Percentiles rank a stretch among this genome's conserved stretches.
phyloP scores from a whole-genome alignment of 2,797 vertebrate genomes.

The Artibeus jamaicensis region DNA sequence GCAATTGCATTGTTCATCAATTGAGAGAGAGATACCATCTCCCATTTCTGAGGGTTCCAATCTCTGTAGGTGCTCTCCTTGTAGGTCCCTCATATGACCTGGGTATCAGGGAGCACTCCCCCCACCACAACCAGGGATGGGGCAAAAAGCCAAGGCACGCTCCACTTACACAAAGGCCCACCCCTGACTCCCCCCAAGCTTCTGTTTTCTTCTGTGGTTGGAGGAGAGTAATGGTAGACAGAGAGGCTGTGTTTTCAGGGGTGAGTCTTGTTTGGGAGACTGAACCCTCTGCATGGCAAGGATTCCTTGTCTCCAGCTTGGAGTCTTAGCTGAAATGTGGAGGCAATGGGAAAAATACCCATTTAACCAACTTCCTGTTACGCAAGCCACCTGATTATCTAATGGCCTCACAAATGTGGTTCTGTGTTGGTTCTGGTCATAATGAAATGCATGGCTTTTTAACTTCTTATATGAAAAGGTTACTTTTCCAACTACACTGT shows the following conservation, averaged over 20 bases:
- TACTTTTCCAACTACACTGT: rapidly evolving
- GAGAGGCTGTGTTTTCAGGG: background rate
- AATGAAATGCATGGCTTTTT: background rate
- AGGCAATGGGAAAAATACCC: too few relatives aligned
- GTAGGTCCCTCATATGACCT: rapidly evolving
- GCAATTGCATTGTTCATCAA: background rate
- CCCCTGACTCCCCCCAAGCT: rapidly evolving
- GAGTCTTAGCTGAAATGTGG: background rate
- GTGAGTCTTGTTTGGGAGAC: background rate
- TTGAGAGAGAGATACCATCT: background rate
- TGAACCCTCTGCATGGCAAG: rapidly evolving
- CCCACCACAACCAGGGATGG: too few relatives aligned
- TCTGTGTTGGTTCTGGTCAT: background rate
- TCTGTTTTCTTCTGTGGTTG: rapidly evolving
- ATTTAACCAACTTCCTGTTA: background rate
- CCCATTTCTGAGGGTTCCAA: background rate
- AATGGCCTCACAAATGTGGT: rapidly evolving
- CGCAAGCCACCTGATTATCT: background rate
- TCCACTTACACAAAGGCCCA: rapidly evolving
- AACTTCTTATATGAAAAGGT: background rate
- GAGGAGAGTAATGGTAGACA: rapidly evolving
- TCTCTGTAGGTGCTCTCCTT: background rate
- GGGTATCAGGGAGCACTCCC: rapidly evolving
- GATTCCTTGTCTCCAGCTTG: too few relatives aligned
- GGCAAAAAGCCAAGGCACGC: rapidly evolving